Evolutionary conservation across 2,888 invertebrate species (phyloP), one percentile per base, ranked within the genome.

Genomic region (Platycheirus rosarum): DNA sequence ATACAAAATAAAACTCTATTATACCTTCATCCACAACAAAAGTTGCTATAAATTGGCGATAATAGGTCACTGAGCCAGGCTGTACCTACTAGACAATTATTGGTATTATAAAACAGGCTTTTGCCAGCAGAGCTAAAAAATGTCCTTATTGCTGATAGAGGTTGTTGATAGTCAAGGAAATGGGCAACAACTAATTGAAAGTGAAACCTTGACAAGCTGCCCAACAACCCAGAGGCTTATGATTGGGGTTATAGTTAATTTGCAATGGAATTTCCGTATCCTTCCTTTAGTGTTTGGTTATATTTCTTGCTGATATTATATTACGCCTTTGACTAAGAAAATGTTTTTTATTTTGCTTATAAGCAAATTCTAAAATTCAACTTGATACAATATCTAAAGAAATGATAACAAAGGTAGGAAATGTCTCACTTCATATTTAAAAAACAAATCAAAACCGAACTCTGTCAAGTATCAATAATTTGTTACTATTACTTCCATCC

Each of bases 51-150:
- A 80, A 70, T 75, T 60, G 70, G 60, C 70, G 70, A 70, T 80
- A 75, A 80, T 70, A 80, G 76, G 75, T 80, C 76, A 80, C 70
- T 49, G 65, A 76, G 76, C 42, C 48, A 51, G 76, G 70, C 70
- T 44, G 5, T 3, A 65, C 40, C n/a, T 62, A 46, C 70, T 60
- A 66, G 65, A 53, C 57, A 76, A 76, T 80, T 53, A 80, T 80
- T 65, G 66, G 57, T 53, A 65, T 29, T 60, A 80, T 80, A 76
- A 80, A 80, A 70, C 29, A 62, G 60, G 49, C 51, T 60, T 74
- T 66, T 51, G 46, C 40, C 42, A 14, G 35, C 35, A 13, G 42
- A 16, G 8, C 35, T 40, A 13, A 14, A n/a, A 13, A 55, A 16
- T 53, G 40, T 60, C 63, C 55, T 42, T 8, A 11, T 3, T 18